Percentiles rank a stretch among this genome's conserved stretches.
These are phyloP conservation scores for Paramormyrops hopkinsi DNA, from an alignment of 2,797 vertebrate species.

Conservation along the genomic window DNA sequence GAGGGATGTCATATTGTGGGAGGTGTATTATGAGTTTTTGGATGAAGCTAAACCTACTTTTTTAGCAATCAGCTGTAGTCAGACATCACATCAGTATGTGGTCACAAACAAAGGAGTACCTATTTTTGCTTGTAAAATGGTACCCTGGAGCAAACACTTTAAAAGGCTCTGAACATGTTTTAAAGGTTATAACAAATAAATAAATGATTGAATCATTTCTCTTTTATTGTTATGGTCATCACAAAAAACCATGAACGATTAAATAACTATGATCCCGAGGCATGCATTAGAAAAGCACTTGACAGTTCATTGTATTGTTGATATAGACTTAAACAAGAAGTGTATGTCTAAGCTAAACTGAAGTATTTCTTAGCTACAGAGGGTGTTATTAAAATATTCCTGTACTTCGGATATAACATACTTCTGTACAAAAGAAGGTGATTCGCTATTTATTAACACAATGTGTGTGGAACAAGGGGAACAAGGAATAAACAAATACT, in stretches of 20 bases:
- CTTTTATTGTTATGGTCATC: conserved; percentile 84
- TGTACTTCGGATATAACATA: neutral
- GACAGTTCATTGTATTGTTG: conserved; percentile 47
- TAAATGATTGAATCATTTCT: conserved; percentile 77
- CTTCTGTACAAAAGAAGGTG: neutral
- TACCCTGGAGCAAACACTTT: conserved; percentile 82
- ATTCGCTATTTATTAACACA: neutral
- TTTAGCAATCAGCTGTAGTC: conserved; percentile 57
- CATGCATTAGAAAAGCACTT: conserved; percentile 72
- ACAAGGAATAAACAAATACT: neutral
- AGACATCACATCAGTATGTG: conserved; percentile 70
- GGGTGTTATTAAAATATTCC: neutral
- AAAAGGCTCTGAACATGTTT: conserved; percentile 68
- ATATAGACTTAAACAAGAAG: conserved; percentile 51
- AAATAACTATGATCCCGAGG: conserved; percentile 79
- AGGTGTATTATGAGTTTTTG: conserved; percentile 54
- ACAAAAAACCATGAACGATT: conserved; percentile 71
- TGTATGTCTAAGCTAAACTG: conserved; percentile 36
- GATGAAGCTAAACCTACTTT: conserved; percentile 57
- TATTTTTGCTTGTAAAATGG: conserved; percentile 72
- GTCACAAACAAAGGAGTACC: conserved; percentile 71
- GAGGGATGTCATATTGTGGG: conserved; percentile 56
- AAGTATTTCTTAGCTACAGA: neutral
- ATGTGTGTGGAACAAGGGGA: neutral
- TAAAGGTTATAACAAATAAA: conserved; percentile 85